Percentiles rank a stretch among this genome's conserved stretches.
Evolutionary conservation across 53 echinoderm and acorn worm species (phyloP).

Genomic region (Holothuria scabra): DNA sequence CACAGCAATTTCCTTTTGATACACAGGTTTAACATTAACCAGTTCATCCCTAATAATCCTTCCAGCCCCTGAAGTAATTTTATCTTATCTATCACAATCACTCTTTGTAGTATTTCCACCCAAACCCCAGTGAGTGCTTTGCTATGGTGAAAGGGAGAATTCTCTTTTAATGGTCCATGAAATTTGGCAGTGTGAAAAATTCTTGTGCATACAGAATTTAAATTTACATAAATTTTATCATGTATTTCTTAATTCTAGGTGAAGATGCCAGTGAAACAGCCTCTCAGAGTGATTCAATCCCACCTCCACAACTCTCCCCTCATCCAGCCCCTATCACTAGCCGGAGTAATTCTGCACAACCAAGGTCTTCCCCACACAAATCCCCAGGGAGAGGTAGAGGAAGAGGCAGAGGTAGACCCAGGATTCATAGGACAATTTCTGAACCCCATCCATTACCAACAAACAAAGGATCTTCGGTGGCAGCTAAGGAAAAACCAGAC

Average conservation of each 20-base stretch:
- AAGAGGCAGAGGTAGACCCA: constrained; percentile 73
- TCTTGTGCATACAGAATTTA: too few species aligned
- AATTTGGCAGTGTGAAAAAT: too few species aligned
- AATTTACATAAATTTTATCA: too few species aligned
- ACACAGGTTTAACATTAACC: too few species aligned
- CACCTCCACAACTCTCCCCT: constrained; percentile 80
- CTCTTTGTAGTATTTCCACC: too few species aligned
- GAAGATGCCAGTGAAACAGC: constrained; percentile 69
- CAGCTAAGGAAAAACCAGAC: constrained; percentile 41
- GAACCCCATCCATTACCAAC: constrained; percentile 73
- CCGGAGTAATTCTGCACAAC: constrained; percentile 79
- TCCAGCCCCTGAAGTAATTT: too few species aligned
- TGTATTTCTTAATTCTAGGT: constrained; percentile 13
- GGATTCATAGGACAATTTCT: constrained; percentile 57
- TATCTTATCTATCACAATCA: too few species aligned
- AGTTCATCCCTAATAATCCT: too few species aligned
- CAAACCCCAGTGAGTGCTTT: too few species aligned
- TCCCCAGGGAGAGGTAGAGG: constrained; percentile 69
- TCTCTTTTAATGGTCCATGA: too few species aligned
- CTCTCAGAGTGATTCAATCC: constrained; percentile 67
- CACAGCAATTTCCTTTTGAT: too few species aligned
- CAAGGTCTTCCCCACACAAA: constrained; percentile 68
- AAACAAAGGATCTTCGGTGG: constrained; percentile 51
- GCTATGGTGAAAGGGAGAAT: too few species aligned
- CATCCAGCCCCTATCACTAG: constrained; percentile 74